Conservation (phyloP, 2,113 vertebrate species). For the Scolopax mira region DNA sequence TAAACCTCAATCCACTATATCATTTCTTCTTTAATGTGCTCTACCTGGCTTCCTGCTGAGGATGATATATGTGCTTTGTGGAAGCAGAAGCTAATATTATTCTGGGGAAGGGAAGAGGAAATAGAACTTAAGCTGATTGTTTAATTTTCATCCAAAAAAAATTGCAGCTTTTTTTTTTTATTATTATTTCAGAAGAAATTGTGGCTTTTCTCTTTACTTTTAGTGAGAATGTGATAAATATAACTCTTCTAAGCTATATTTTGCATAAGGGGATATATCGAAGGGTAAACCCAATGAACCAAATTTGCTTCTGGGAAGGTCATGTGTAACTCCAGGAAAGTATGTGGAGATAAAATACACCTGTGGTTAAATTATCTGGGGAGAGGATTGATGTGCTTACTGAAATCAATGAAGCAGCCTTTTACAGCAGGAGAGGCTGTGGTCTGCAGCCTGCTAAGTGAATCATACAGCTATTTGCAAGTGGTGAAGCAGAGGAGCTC, state of each 20-base stretch:
- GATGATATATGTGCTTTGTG: slow-evolving; percentile 14
- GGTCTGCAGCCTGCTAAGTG: not conserved
- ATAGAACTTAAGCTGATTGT: slow-evolving; percentile 13
- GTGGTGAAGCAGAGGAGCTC: not conserved
- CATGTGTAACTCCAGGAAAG: not conserved
- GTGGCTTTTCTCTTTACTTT: not conserved
- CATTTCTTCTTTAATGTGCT: slow-evolving; percentile 49
- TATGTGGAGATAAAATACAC: slow-evolving; percentile 7
- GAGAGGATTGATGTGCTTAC: not conserved
- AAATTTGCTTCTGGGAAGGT: slow-evolving; percentile 12
- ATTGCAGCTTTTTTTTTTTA: not conserved
- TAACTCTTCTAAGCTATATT: not conserved
- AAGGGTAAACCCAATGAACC: not conserved
- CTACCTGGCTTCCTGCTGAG: slow-evolving; percentile 30
- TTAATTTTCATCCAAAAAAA: not conserved
- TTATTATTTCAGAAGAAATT: not conserved
- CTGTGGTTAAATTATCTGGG: slow-evolving; percentile 16
- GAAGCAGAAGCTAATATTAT: slow-evolving; percentile 46
- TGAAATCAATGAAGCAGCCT: not conserved
- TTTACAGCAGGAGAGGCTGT: not conserved
- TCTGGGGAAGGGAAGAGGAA: slow-evolving; percentile 16
- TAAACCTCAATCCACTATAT: slow-evolving; percentile 48
- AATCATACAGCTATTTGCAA: not conserved
- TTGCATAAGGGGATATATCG: slow-evolving; percentile 6
- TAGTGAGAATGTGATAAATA: not conserved